Percentiles rank a stretch among this genome's conserved stretches.
Conservation (phyloP, 2,797 vertebrate genomes). For the Poecile montanus region DNA sequence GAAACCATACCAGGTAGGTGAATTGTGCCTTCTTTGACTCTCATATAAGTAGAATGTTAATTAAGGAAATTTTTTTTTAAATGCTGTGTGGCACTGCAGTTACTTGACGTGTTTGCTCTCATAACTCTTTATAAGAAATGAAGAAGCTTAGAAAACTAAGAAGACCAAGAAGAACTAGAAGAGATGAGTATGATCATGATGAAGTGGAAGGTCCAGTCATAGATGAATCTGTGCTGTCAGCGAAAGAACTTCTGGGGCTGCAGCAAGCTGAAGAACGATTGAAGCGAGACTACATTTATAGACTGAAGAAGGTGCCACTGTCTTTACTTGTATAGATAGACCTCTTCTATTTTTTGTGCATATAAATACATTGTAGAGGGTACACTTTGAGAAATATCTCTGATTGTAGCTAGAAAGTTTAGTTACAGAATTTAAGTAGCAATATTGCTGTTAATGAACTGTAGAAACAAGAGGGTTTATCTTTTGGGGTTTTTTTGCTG, state of each 20-base stretch:
- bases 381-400: not conserved
- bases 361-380: not conserved
- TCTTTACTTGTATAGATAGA: not conserved
- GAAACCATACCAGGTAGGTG: not conserved
- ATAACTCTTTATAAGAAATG: conserved; percentile 70
- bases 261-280: conserved; percentile 83
- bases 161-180: conserved; percentile 72
- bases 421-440: not conserved
- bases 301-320: conserved; percentile 83
- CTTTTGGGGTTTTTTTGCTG: not conserved
- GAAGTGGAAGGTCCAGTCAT: conserved; percentile 75
- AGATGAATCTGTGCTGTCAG: conserved; percentile 82
- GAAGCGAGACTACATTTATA: conserved; percentile 82
- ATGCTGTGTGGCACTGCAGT: not conserved
- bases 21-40: not conserved
- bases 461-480: not conserved
- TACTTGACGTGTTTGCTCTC: conserved; percentile 1
- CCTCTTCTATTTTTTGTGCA: not conserved
- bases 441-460: not conserved
- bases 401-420: not conserved
- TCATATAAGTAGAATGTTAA: not conserved
- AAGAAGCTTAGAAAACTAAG: conserved; percentile 69
- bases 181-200: conserved; percentile 77
- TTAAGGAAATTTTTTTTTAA: not conserved
- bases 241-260: conserved; percentile 81